Evolutionary conservation across 2,888 invertebrate species (phyloP).

Genomic region (Drosophila formosana): DNA sequence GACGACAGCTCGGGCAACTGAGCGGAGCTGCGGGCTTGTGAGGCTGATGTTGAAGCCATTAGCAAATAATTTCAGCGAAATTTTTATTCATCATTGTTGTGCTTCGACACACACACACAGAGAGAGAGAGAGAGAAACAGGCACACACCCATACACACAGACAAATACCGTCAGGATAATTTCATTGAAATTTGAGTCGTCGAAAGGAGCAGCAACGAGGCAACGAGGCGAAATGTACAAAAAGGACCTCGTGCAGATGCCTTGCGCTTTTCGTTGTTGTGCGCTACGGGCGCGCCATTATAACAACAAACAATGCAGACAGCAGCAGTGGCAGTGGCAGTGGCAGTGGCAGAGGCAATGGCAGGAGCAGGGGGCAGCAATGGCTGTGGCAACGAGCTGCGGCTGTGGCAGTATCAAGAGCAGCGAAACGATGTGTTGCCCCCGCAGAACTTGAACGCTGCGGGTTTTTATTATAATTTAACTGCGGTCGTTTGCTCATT

Average conservation of each 20-base stretch:
- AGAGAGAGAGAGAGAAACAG: neutral
- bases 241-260: slow-evolving; percentile 72
- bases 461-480: slow-evolving; percentile 66
- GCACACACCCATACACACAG: slow-evolving; percentile 15
- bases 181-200: slow-evolving; percentile 83
- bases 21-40: slow-evolving; percentile 30
- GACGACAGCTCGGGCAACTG: slow-evolving; percentile 13
- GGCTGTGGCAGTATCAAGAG: slow-evolving; percentile 11
- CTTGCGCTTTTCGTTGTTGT: slow-evolving; percentile 73
- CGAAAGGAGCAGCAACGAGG: slow-evolving; percentile 66
- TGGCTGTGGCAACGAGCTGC: neutral
- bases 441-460: slow-evolving; percentile 73
- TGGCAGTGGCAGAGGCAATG: neutral
- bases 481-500: slow-evolving; percentile 48
- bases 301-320: slow-evolving; percentile 76
- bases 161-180: slow-evolving; percentile 80
- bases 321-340: slow-evolving; percentile 19
- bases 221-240: slow-evolving; percentile 59
- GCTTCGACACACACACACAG: slow-evolving; percentile 37
- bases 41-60: slow-evolving; percentile 68
- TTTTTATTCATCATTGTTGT: slow-evolving; percentile 71
- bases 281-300: slow-evolving; percentile 73
- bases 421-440: slow-evolving; percentile 31
- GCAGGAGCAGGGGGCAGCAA: slow-evolving; percentile 12
- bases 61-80: slow-evolving; percentile 80